Evolutionary conservation across 2,888 invertebrate species (phyloP).

Genomic region (Phalera bucephala): DNA sequence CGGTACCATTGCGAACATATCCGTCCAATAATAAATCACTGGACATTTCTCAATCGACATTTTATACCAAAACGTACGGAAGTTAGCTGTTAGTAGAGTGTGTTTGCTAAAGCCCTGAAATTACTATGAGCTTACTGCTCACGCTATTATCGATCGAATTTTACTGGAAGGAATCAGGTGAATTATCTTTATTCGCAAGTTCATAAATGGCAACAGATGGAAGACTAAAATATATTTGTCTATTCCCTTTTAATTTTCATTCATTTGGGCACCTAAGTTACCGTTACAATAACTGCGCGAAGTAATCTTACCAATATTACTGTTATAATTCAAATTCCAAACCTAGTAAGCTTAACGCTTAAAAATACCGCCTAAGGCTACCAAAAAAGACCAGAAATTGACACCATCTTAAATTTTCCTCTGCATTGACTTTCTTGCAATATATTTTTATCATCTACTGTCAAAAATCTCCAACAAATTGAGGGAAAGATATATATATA

Average conservation of each 20-base stretch:
- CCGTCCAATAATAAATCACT: constrained; percentile 53
- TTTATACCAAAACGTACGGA: constrained; percentile 59
- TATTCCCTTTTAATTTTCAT: too few relatives aligned
- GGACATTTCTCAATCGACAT: constrained; percentile 56
- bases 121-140: constrained; percentile 27
- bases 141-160: constrained; percentile 16
- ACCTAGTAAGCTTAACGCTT: too few relatives aligned
- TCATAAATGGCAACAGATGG: too few relatives aligned
- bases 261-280: too few relatives aligned
- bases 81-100: constrained; percentile 46
- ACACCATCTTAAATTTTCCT: neutral
- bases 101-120: constrained; percentile 33
- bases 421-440: neutral
- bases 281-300: too few relatives aligned
- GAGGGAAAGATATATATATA: constrained; percentile 11
- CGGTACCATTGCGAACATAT: constrained; percentile 40
- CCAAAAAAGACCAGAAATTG: neutral
- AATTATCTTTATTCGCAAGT: too few relatives aligned
- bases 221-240: too few relatives aligned
- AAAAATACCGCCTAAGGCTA: neutral
- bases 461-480: constrained; percentile 15
- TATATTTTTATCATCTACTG: constrained; percentile 3
- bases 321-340: too few relatives aligned
- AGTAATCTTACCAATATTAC: too few relatives aligned
- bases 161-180: too few relatives aligned